Evolutionary conservation across 2,113 vertebrate genomes (phyloP).

Genomic region (Sitta europaea): DNA sequence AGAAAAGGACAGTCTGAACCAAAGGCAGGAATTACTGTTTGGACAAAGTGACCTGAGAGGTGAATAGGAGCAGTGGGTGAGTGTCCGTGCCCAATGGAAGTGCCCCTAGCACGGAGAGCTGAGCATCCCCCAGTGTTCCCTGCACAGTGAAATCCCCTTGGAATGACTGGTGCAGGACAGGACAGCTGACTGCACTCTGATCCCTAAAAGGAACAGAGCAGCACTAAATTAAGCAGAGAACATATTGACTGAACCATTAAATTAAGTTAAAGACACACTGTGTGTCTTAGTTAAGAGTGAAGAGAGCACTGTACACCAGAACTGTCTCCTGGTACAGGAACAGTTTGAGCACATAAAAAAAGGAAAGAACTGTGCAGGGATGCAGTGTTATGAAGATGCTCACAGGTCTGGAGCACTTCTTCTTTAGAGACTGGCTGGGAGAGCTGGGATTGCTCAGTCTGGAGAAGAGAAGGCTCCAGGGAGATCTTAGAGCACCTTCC

Average conservation of each 20-base stretch:
- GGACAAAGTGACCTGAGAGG: background rate
- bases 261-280: background rate
- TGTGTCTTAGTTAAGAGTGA: background rate
- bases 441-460: background rate
- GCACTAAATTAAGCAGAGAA: background rate
- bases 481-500: background rate
- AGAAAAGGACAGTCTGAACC: slow-evolving; percentile 39
- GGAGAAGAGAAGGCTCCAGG: background rate
- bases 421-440: background rate
- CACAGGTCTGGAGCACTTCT: background rate
- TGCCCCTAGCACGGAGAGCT: background rate
- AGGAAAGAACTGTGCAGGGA: background rate
- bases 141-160: background rate
- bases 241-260: background rate
- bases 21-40: background rate
- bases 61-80: background rate
- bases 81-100: fast-evolving
- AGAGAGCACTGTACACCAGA: background rate
- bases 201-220: background rate
- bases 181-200: background rate
- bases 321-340: background rate
- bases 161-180: background rate
- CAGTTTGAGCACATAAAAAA: background rate
- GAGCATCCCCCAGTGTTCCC: background rate
- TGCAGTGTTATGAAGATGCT: background rate